Conservation (phyloP, 2,888 invertebrate species). For the Dioctria linearis region DNA sequence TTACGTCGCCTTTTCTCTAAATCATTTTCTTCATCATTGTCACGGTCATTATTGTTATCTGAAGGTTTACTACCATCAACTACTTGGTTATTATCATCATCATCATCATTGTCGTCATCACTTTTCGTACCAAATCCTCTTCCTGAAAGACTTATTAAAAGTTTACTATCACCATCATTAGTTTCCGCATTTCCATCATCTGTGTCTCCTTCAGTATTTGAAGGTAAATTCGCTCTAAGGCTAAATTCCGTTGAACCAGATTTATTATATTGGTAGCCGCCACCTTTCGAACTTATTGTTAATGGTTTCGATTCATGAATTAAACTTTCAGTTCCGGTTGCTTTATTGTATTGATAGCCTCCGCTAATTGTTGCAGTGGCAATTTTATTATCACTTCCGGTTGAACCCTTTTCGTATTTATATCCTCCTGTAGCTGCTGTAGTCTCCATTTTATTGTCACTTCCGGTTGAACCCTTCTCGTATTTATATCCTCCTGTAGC, state of each 20-base stretch:
- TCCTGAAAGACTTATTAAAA: constrained; percentile 26
- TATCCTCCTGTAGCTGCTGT: not conserved
- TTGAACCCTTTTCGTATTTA: not conserved
- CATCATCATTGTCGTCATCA: constrained; percentile 10
- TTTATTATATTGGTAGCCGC: constrained; percentile 32
- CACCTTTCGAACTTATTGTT: not conserved
- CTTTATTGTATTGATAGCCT: not conserved
- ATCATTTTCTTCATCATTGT: not conserved
- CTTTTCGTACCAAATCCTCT: not conserved
- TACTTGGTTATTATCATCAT: constrained; percentile 8
- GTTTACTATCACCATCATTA: not conserved
- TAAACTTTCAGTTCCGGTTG: not conserved
- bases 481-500: not conserved
- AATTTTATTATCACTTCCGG: not conserved
- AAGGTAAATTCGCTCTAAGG: constrained; percentile 1
- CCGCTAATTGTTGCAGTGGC: not conserved
- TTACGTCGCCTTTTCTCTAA: constrained; percentile 1
- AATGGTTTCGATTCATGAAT: not conserved
- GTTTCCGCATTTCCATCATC: not conserved
- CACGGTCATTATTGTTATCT: not conserved
- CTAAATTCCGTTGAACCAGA: constrained; percentile 3
- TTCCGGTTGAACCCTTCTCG: not conserved
- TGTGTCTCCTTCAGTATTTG: not conserved
- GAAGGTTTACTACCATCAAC: constrained; percentile 41
- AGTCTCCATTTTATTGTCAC: not conserved